A percentile compares a stretch with the other conserved stretches of the same genome.
phyloP scores from a whole-genome alignment of 2,888 invertebrate genomes.

The Sphaeridia pumilis region DNA sequence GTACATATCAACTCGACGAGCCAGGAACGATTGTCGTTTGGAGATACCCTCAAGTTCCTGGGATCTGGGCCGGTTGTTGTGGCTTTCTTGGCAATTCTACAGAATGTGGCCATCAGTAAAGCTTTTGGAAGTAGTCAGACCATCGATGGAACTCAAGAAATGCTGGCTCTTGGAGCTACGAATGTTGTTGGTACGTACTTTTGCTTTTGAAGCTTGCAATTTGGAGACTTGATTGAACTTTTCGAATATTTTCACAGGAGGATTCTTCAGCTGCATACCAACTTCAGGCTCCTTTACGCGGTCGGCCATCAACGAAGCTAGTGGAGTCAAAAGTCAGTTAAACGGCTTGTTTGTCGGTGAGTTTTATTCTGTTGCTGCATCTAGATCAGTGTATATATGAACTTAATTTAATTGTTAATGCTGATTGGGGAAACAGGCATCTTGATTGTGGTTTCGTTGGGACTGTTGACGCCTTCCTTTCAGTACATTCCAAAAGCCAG shows the following conservation, averaged over 20 bases:
- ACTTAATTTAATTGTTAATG: not conserved
- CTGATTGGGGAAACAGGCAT: slow-evolving; percentile 44
- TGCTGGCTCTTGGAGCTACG: slow-evolving; percentile 69
- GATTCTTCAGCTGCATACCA: slow-evolving; percentile 76
- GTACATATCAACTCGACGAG: not conserved
- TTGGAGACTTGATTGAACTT: slow-evolving; percentile 39
- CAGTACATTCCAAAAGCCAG: slow-evolving; percentile 74
- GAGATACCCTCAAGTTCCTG: slow-evolving; percentile 39
- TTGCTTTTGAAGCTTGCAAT: not conserved
- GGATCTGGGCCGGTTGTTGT: slow-evolving; percentile 75
- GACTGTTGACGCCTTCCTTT: slow-evolving; percentile 76
- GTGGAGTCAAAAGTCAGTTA: slow-evolving; percentile 75
- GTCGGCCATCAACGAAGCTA: slow-evolving; percentile 78
- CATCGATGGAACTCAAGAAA: slow-evolving; percentile 82
- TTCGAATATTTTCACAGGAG: slow-evolving; percentile 68
- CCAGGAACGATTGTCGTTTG: slow-evolving; percentile 14
- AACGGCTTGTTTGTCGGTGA: slow-evolving; percentile 64
- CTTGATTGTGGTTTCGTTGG: slow-evolving; percentile 67
- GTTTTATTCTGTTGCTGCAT: not conserved
- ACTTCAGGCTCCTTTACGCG: slow-evolving; percentile 77
- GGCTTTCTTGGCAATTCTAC: slow-evolving; percentile 79
- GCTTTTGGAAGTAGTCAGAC: slow-evolving; percentile 66
- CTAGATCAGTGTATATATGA: not conserved
- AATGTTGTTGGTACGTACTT: slow-evolving; percentile 52
- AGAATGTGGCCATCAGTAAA: slow-evolving; percentile 91